Conservation (phyloP, 2,113 vertebrate species). For the Colinus virginianus region DNA sequence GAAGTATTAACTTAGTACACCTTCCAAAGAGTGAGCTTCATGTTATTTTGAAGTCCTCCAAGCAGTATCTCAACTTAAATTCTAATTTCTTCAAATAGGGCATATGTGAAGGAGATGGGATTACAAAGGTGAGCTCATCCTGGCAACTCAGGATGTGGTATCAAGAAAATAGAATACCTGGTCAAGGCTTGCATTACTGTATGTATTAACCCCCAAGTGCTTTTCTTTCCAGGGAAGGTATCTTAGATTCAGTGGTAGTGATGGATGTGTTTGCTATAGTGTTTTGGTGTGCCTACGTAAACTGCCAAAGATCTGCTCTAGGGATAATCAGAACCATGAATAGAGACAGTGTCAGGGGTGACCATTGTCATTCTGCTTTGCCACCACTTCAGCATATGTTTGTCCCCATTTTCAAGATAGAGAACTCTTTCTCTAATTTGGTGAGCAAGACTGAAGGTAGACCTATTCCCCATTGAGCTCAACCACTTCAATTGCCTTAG, state of each 20-base stretch:
- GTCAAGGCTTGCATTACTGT: neutral
- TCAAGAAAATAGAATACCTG: neutral
- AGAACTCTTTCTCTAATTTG: neutral
- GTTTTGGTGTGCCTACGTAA: rapidly evolving
- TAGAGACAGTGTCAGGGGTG: neutral
- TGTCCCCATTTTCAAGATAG: rapidly evolving
- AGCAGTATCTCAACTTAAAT: neutral
- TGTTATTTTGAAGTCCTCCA: neutral
- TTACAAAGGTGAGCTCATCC: neutral
- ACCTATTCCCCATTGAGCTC: neutral
- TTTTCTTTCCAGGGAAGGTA: neutral
- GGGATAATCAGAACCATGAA: neutral
- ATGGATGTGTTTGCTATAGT: neutral
- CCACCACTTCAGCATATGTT: neutral
- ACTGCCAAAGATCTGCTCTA: neutral
- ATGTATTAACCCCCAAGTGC: neutral
- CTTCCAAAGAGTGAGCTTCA: neutral
- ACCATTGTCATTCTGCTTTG: neutral
- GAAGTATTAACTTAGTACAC: neutral
- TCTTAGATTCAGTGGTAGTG: neutral
- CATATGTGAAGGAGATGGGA: neutral
- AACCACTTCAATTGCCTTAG: neutral
- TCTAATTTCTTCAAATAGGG: neutral
- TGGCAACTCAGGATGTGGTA: neutral
- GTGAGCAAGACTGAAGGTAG: neutral